Evolutionary conservation across 2,797 vertebrate genomes (phyloP), one percentile per base, ranked within the genome.

Genomic region (Thalassophryne amazonica): DNA sequence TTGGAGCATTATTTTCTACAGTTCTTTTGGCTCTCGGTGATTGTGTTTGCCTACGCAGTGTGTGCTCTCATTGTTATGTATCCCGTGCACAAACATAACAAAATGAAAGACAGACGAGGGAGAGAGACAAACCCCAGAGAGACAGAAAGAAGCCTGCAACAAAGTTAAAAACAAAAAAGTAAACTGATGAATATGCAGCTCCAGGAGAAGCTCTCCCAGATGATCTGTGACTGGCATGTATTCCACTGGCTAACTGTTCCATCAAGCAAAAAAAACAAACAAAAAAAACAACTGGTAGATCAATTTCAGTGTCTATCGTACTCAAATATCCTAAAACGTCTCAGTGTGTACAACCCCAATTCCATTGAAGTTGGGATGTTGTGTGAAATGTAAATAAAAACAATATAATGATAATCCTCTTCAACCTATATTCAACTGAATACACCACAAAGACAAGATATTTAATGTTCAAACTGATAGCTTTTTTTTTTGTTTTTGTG

Each of bases 61-160:
- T 54, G 63, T 41, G 66, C 45, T 69, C 59, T 75, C 68, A 72
- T 81, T 83, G 80, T 82, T 69, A 72, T 64, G 68, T 32, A 59
- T 67, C 59, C 60, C 78, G 76, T 74, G 73, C 62, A 69, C 73
- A 81, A 78, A 78, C 69, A 64, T 35, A 36, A 60, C 65, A 79
- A 48, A 63, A 65, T 50, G 39, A 76, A 71, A 82, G 40, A 69
- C 41, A 73, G 33, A 67, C 56, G 76, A 55, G 66, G 71, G 50
- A 60, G 67, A 58, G 50, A 38, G 35, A 13, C 27, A 55, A 42
- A 55, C 32, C n/a, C 42, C 53, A 67, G 15, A 59, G 55, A 60
- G 54, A 50, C 12, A 41, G 5, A 60, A 46, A 55, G 39, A 58
- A 46, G 38, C 59, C 37, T 43, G 47, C 18, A 59, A 62, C 48